Evolutionary conservation across 2,888 invertebrate genomes (phyloP).

Genomic region (Keiferia lycopersicella): DNA sequence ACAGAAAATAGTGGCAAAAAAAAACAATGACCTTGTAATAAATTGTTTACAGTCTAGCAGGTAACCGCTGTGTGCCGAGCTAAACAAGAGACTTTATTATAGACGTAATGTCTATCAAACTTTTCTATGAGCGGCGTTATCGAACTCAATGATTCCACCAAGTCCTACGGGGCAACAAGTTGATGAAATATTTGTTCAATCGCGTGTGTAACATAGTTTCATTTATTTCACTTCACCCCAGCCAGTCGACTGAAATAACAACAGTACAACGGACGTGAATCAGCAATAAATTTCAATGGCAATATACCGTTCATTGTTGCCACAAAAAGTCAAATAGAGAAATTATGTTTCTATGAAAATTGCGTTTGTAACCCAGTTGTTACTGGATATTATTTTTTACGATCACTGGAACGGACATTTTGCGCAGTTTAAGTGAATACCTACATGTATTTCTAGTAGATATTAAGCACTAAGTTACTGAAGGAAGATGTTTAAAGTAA

Average conservation of each 20-base stretch:
- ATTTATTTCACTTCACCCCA: conserved; percentile 77
- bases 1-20: too few relatives aligned
- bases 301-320: conserved; percentile 52
- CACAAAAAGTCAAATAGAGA: conserved; percentile 40
- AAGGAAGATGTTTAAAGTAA: too few relatives aligned
- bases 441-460: background rate
- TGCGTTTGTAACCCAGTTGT: conserved; percentile 21
- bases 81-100: conserved; percentile 25
- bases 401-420: background rate
- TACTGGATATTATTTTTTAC: conserved; percentile 12
- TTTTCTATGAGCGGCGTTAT: conserved; percentile 50
- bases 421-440: background rate
- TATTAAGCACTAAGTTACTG: background rate
- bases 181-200: conserved; percentile 79
- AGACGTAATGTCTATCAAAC: conserved; percentile 51
- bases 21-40: too few relatives aligned
- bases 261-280: conserved; percentile 67
- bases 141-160: conserved; percentile 60
- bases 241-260: conserved; percentile 74
- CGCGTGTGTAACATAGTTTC: conserved; percentile 76
- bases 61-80: conserved; percentile 34
- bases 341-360: conserved; percentile 37
- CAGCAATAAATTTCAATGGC: conserved; percentile 70
- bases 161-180: conserved; percentile 72
- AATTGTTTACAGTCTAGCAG: conserved; percentile 17